phyloP scores from a whole-genome alignment of 1,140 invertebrate species.

The Nasonia vitripennis region DNA sequence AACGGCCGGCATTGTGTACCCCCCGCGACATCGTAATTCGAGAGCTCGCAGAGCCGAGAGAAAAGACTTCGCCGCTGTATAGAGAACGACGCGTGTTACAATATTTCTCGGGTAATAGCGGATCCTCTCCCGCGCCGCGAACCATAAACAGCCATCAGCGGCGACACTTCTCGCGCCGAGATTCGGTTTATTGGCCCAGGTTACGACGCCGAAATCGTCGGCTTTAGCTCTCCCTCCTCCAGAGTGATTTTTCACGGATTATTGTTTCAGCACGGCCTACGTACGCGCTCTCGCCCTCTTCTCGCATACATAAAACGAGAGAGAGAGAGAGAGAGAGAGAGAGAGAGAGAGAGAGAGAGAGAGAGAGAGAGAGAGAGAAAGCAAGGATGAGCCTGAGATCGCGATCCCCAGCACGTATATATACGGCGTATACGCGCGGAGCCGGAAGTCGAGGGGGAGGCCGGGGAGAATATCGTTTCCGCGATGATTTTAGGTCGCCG shows the following conservation, averaged over 20 bases:
- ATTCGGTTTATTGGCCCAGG: conserved; percentile 64
- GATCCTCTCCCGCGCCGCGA: neutral
- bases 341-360: conserved; percentile 36
- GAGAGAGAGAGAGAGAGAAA: conserved; percentile 39
- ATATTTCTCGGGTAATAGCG: conserved; percentile 15
- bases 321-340: conserved; percentile 41
- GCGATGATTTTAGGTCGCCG: conserved; percentile 47
- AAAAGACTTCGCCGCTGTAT: conserved; percentile 9
- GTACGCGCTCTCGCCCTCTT: neutral
- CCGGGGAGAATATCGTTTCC: conserved; percentile 34
- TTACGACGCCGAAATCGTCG: conserved; percentile 62
- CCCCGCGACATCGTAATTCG: conserved; percentile 44
- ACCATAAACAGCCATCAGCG: conserved; percentile 60
- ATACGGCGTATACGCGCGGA: conserved; percentile 10
- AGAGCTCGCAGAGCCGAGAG: conserved; percentile 31
- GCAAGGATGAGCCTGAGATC: conserved; percentile 54
- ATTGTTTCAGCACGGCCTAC: conserved; percentile 60
- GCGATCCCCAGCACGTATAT: conserved; percentile 56
- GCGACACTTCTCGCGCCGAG: conserved; percentile 55
- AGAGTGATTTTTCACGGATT: conserved; percentile 65
- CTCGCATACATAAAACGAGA: neutral
- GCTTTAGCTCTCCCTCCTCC: conserved; percentile 50
- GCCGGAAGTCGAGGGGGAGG: conserved; percentile 50
- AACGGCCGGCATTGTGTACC: conserved; percentile 54
- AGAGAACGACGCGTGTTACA: conserved; percentile 16